Conservation (phyloP, 2,888 invertebrate species). For the Microctonus brassicae region DNA sequence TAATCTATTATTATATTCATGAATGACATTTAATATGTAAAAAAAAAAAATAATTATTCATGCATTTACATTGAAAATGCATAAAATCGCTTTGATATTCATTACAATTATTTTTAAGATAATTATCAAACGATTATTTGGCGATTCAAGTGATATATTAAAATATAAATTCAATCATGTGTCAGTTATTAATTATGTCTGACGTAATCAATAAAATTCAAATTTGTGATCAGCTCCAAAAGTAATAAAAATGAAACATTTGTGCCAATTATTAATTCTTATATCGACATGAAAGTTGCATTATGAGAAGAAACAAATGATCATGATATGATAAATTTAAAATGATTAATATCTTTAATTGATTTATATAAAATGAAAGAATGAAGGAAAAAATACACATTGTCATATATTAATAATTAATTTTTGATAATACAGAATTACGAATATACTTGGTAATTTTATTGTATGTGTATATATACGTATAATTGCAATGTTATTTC, state of each 20-base stretch:
- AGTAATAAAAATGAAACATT: neutral
- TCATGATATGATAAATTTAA: neutral
- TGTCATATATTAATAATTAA: neutral
- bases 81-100: slow-evolving; percentile 16
- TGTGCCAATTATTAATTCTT: slow-evolving; percentile 10
- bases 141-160: neutral
- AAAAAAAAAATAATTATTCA: neutral
- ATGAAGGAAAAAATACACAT: neutral
- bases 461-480: neutral
- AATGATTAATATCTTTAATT: neutral
- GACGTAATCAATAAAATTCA: neutral
- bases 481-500: neutral
- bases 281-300: neutral
- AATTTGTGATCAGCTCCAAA: neutral
- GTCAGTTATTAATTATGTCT: neutral
- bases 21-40: neutral
- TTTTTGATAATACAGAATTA: neutral
- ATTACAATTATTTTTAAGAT: slow-evolving; percentile 24
- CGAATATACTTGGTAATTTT: neutral
- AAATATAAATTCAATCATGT: neutral
- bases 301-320: neutral
- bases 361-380: too few relatives aligned
- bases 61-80: slow-evolving; percentile 8
- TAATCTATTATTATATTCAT: neutral
- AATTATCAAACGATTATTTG: neutral